Evolutionary conservation across 2,113 vertebrate species (phyloP).

Genomic region (Scartelaos histophorus): DNA sequence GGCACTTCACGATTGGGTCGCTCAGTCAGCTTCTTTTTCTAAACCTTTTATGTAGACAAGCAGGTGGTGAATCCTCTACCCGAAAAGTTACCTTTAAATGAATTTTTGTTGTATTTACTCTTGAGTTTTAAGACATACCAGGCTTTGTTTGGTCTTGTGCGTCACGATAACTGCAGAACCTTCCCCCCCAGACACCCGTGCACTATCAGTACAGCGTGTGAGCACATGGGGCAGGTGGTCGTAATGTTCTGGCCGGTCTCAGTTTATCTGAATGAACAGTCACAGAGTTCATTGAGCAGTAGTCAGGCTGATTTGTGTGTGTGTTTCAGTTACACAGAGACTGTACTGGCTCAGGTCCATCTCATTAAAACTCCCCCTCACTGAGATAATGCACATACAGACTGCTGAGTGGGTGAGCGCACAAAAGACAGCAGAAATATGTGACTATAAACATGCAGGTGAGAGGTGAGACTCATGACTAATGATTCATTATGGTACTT

Average conservation of each 20-base stretch:
- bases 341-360: not conserved
- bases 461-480: not conserved
- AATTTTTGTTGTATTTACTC: no score
- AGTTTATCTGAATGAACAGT: not conserved
- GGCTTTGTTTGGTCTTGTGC: no score
- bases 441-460: not conserved
- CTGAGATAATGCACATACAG: not conserved
- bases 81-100: no score
- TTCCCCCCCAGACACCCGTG: no score
- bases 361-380: constrained; percentile 9
- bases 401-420: not conserved
- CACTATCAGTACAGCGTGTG: no score
- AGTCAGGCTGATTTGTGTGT: not conserved
- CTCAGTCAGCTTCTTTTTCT: no score
- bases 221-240: not conserved
- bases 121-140: no score
- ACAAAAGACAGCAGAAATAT: not conserved
- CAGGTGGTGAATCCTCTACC: no score
- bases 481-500: not conserved
- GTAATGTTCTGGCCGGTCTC: not conserved
- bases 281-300: not conserved
- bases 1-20: no score
- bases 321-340: constrained; percentile 2
- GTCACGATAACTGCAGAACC: no score
- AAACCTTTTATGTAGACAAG: no score